Evolutionary conservation across 2,888 invertebrate genomes (phyloP).

Genomic region (Clostera curtula): DNA sequence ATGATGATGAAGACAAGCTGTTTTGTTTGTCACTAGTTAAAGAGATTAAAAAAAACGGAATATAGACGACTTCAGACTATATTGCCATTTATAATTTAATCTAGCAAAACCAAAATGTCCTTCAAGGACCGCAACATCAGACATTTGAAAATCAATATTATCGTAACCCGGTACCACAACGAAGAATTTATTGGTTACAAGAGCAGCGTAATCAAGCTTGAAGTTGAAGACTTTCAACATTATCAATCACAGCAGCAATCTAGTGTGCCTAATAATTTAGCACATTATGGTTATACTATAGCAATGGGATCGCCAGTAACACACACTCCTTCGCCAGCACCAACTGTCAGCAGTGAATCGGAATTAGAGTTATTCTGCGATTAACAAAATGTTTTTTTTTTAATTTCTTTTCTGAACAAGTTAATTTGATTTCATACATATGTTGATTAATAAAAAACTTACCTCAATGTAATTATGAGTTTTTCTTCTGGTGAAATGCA

Average conservation of each 20-base stretch:
- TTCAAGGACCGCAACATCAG: constrained; percentile 10
- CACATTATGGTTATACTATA: constrained; percentile 13
- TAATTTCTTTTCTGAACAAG: constrained; percentile 10
- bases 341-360: constrained; percentile 13
- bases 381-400: constrained; percentile 14
- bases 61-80: constrained; percentile 14
- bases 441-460: constrained; percentile 13
- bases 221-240: constrained; percentile 12
- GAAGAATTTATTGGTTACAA: constrained; percentile 18
- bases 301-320: constrained; percentile 13
- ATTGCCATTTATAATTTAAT: constrained; percentile 19
- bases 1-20: constrained; percentile 16
- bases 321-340: constrained; percentile 16
- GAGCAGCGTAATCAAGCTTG: constrained; percentile 13
- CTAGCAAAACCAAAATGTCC: constrained; percentile 10
- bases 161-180: constrained; percentile 16
- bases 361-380: constrained; percentile 18
- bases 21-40: constrained; percentile 17
- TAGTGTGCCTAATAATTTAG: constrained; percentile 16
- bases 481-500: constrained; percentile 7
- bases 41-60: constrained; percentile 16
- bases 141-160: constrained; percentile 15
- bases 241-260: constrained; percentile 13
- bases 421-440: constrained; percentile 15
- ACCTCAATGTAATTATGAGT: constrained; percentile 11